These are phyloP conservation scores for Orchesella flavescens DNA, from an alignment of 2,888 invertebrate species.

Conservation along the genomic window DNA sequence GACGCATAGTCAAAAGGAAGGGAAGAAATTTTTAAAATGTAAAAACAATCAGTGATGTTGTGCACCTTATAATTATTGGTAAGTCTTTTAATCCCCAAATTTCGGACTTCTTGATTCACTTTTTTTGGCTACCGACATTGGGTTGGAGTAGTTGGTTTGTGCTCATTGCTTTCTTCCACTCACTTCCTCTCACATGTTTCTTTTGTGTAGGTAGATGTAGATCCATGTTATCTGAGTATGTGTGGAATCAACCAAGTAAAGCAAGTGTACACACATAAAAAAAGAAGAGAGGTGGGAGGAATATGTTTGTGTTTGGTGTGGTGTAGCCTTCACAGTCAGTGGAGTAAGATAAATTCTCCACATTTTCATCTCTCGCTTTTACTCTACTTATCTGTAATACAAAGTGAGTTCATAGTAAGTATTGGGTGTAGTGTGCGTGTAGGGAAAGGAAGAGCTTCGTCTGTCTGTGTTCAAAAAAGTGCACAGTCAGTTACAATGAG, in stretches of 20 bases:
- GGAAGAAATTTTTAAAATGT: too few relatives aligned
- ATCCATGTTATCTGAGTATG: neutral
- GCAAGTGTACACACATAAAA: conserved; percentile 38
- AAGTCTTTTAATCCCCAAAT: too few relatives aligned
- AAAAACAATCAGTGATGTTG: too few relatives aligned
- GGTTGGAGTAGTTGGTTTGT: too few relatives aligned
- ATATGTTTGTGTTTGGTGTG: conserved; percentile 45
- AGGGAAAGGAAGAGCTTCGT: neutral
- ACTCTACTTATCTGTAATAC: conserved; percentile 18
- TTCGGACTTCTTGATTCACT: neutral
- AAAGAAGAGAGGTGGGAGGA: conserved; percentile 47
- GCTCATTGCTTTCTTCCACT: conserved; percentile 8
- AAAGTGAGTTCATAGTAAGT: neutral
- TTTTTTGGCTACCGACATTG: neutral
- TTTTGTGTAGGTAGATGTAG: neutral
- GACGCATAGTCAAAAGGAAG: too few relatives aligned
- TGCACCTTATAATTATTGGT: too few relatives aligned
- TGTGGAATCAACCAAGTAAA: neutral
- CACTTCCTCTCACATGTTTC: conserved; percentile 37
- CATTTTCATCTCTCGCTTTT: conserved; percentile 34
- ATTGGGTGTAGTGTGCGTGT: neutral
- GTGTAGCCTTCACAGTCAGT: conserved; percentile 18
- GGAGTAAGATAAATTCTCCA: conserved; percentile 22
- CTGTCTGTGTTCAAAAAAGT: conserved; percentile 46
- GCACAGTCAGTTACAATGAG: conserved; percentile 63